Evolutionary conservation across 1,140 invertebrate species (phyloP).

Genomic region (Papilio polyxenes): DNA sequence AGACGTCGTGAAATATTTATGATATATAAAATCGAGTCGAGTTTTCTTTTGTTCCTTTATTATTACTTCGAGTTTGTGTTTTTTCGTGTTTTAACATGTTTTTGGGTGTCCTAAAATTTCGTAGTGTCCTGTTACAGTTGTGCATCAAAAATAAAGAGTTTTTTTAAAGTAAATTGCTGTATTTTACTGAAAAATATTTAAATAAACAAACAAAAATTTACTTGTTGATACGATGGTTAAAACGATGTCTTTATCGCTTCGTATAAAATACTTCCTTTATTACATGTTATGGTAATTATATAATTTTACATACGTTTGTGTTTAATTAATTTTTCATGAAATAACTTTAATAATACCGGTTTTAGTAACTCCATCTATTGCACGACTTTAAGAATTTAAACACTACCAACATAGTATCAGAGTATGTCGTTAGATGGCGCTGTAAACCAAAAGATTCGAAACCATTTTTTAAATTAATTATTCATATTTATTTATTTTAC

Average conservation of each 20-base stretch:
- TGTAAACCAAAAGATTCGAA: background rate
- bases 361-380: background rate
- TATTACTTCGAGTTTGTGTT: too few species aligned
- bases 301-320: background rate
- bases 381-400: background rate
- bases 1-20: too few species aligned
- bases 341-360: background rate
- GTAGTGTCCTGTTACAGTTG: too few species aligned
- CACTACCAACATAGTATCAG: background rate
- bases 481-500: background rate
- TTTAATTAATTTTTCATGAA: background rate
- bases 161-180: too few species aligned
- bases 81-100: too few species aligned
- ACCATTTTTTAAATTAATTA: too few species aligned
- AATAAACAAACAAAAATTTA: too few species aligned
- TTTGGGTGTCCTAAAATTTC: too few species aligned
- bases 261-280: background rate
- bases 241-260: background rate
- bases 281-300: background rate
- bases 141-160: too few species aligned
- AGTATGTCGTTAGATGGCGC: slow-evolving; percentile 38
- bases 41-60: too few species aligned
- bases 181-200: too few species aligned
- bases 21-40: too few species aligned
- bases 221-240: background rate